Base-by-base conservation (phyloP, 1,140 invertebrate genomes). In the Bombus turneri region DNA sequence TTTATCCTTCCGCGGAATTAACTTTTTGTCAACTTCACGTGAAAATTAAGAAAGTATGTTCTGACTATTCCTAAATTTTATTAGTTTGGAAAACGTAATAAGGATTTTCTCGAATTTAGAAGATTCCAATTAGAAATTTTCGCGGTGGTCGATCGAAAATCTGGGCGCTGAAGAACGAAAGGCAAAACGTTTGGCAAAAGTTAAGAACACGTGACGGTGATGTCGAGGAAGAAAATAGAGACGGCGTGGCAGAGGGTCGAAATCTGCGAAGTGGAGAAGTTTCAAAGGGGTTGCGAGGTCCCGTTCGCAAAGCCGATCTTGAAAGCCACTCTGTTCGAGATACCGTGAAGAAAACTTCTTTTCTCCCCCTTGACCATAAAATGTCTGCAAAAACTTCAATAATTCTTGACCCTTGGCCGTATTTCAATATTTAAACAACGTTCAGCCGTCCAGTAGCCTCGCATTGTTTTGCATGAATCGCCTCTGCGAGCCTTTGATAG, bases 231-330 rank as follows among this genome's bases (percentile, higher is more conserved):
- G 47, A 57, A n/a, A 47, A 75, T 57, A 62, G 53, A 39, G 28
- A 66, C 22, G 41, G 3, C 22, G 74, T 47, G n/a, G 47, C 39
- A 64, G 57, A 18, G 69, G 53, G 68, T 25, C 83, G 72, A 76
- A 80, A 81, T 66, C 82, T 41, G 57, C 28, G 31, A 69, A 64
- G 57, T 71, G 39, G 81, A 64, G 80, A 90, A 88, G 79, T 91
- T 91, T 90, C 86, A 91, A 91, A 73, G 73, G 62, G 88, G 86
- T 90, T 87, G 90, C 69, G 86, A 90, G 86, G 89, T 90, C 80
- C 82, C 83, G 77, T 89, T 90, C 76, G 84, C 39, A 90, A 90
- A 86, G 81, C 86, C 86, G 66, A 83, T 87, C 66, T 59, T 64
- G 81, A 78, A 81, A 87, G 82, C 82, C 69, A 80, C 59, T 43